Percentiles rank a stretch among this genome's conserved stretches.
Evolutionary conservation across 2,797 vertebrate species (phyloP).

Genomic region (Percopsis omiscomaycus): DNA sequence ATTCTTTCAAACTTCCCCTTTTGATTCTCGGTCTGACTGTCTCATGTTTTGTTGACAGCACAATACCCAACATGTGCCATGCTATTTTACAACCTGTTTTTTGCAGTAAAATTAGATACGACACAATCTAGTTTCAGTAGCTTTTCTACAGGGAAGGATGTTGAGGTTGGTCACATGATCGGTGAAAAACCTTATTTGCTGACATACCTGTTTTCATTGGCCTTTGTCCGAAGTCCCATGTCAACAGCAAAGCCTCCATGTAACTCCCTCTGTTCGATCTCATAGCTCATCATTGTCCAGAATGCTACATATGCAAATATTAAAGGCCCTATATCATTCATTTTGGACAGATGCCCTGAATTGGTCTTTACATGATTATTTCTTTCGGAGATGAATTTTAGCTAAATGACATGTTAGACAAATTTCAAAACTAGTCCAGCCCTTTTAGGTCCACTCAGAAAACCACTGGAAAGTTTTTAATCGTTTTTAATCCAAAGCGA

Average conservation of each 20-base stretch:
- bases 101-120: conserved; percentile 5
- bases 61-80: no score
- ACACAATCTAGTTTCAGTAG: conserved; percentile 2
- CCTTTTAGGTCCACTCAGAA: no score
- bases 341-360: not conserved
- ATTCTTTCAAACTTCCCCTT: no score
- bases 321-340: not conserved
- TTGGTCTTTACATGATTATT: no score
- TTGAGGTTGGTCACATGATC: conserved; percentile 64
- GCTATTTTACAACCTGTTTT: no score
- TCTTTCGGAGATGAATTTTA: no score
- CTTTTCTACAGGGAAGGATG: conserved; percentile 55
- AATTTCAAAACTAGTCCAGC: no score
- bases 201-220: conserved; percentile 63
- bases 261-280: conserved; percentile 17
- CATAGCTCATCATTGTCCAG: conserved; percentile 24
- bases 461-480: no score
- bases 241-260: conserved; percentile 52
- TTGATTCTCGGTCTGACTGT: no score
- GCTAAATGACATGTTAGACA: no score
- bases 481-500: no score
- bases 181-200: conserved; percentile 52
- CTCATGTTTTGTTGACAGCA: no score
- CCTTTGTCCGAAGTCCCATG: conserved; percentile 58
- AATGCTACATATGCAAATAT: conserved; percentile 11